Conservation (phyloP, 2,797 vertebrate species). For the Podargus strigoides region DNA sequence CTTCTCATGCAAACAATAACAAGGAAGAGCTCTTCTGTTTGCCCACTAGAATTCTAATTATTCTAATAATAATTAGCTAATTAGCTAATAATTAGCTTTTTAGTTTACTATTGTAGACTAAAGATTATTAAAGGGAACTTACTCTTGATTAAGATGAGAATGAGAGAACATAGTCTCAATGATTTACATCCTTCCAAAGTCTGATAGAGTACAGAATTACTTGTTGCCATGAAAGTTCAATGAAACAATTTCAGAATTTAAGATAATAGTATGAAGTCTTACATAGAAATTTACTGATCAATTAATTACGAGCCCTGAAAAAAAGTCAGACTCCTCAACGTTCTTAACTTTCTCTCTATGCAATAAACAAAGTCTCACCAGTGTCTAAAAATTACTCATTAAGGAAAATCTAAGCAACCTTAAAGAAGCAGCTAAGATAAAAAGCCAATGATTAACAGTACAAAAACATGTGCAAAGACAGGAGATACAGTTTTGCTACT, state of each 20-base stretch:
- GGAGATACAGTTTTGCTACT: background rate
- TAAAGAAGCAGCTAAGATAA: conserved; percentile 11
- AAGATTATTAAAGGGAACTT: conserved; percentile 16
- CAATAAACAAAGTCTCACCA: conserved; percentile 7
- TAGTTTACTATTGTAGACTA: background rate
- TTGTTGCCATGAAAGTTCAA: background rate
- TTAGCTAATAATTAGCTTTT: background rate
- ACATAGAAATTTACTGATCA: background rate
- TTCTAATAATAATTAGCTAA: background rate
- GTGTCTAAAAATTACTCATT: conserved; percentile 46
- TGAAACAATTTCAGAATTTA: background rate
- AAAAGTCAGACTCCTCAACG: background rate
- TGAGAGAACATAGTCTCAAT: background rate
- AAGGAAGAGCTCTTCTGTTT: background rate
- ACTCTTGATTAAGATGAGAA: conserved; percentile 8
- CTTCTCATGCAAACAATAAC: background rate
- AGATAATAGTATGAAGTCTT: background rate
- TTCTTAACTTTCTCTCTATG: background rate
- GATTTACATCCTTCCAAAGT: background rate
- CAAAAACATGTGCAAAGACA: background rate
- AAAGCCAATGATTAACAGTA: background rate
- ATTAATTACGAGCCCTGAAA: background rate
- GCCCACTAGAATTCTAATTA: background rate
- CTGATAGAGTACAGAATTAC: background rate
- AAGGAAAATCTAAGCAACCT: background rate